phyloP scores from a whole-genome alignment of 2,113 vertebrate genomes.

The Pelodiscus sinensis region DNA sequence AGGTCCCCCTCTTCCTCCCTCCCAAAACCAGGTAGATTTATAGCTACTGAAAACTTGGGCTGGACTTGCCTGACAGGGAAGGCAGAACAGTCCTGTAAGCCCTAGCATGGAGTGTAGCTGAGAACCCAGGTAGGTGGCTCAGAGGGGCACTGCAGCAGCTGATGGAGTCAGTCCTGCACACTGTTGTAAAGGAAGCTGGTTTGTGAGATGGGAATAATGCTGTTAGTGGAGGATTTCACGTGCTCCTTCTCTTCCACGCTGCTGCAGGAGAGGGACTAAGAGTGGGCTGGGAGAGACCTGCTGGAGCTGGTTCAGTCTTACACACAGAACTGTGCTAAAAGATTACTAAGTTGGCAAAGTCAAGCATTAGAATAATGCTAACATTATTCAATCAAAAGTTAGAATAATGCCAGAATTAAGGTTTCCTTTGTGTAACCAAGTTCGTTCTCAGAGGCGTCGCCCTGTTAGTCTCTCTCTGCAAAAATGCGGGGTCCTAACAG shows the following conservation, averaged over 20 bases:
- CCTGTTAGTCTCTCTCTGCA: no score
- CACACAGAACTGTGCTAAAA: background rate
- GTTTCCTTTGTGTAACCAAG: background rate
- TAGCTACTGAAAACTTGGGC: background rate
- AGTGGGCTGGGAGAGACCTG: background rate
- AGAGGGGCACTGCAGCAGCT: constrained; percentile 19
- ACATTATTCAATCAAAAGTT: no score
- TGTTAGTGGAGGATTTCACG: background rate
- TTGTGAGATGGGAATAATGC: background rate
- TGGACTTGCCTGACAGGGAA: background rate
- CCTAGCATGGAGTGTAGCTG: background rate
- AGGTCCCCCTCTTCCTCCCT: constrained; percentile 15
- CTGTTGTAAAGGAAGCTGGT: background rate
- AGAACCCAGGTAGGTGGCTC: constrained; percentile 17
- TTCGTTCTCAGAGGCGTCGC: no score
- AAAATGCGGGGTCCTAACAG: no score
- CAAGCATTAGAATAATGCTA: background rate
- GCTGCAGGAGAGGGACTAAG: background rate
- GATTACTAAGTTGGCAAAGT: background rate
- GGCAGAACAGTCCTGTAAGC: background rate
- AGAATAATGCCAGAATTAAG: background rate
- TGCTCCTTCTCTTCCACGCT: rapidly evolving
- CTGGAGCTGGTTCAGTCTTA: background rate
- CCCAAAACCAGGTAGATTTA: constrained; percentile 62
- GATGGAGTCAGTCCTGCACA: background rate